These are phyloP conservation scores for Sarcophaga subvicina DNA, from an alignment of 2,888 invertebrate genomes.

Conservation along the genomic window DNA sequence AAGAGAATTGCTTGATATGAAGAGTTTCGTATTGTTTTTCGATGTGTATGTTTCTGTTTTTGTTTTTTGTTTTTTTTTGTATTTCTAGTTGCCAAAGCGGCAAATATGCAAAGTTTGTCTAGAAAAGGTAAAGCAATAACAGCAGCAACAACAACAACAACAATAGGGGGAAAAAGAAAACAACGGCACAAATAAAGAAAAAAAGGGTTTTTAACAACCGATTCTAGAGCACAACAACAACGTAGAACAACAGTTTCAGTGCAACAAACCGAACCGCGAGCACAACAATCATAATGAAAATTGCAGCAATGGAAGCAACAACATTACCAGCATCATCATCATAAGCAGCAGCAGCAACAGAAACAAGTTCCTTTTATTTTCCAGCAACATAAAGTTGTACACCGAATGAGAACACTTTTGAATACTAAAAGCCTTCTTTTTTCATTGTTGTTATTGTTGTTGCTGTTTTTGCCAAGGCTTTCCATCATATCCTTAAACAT, in stretches of 20 bases:
- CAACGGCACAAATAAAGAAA: not conserved
- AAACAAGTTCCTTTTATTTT: conserved; percentile 53
- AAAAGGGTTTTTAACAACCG: conserved; percentile 35
- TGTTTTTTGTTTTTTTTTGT: not conserved
- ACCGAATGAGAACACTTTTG: conserved; percentile 20
- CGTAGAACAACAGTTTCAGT: not conserved
- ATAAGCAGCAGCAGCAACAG: conserved; percentile 55
- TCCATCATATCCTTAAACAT: not conserved
- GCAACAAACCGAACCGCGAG: not conserved
- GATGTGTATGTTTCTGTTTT: not conserved
- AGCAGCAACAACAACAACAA: conserved; percentile 26
- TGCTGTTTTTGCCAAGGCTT: not conserved
- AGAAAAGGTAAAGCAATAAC: conserved; percentile 34
- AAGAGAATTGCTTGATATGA: conserved; percentile 57
- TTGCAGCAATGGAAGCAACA: conserved; percentile 60
- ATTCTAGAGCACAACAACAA: conserved; percentile 56
- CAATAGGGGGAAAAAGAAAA: not conserved
- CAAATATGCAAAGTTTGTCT: conserved; percentile 67
- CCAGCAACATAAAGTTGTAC: conserved; percentile 54
- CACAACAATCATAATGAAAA: conserved; percentile 44
- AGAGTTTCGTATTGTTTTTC: not conserved
- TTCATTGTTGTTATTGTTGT: not conserved
- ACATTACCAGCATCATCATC: conserved; percentile 44
- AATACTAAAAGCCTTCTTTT: conserved; percentile 45
- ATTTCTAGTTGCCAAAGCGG: conserved; percentile 50